Evolutionary conservation across 2,113 vertebrate species (phyloP), one percentile per base, ranked within the genome.

Genomic region (Limnothrissa miodon): DNA sequence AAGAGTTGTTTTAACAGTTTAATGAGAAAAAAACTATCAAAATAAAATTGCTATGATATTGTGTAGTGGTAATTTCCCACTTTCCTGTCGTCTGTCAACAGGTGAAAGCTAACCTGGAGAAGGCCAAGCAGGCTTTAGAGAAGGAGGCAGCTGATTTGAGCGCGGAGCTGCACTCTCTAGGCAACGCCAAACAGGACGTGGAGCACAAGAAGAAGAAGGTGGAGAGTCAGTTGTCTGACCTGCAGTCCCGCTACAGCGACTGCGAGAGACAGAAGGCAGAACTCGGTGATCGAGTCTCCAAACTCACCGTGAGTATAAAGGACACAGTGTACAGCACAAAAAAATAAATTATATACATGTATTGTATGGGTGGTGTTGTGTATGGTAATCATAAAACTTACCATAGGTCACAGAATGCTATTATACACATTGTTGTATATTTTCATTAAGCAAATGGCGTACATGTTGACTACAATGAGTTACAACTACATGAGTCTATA

Each of bases 191-290:
- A 87, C 97, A 98, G 92, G 97, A 99, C 0, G 92, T 97, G 84
- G 97, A 99, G 48, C 94, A 98, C 92, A 97, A 95, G 91, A 97
- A 95, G 93, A 99, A 98, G 92, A 99, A 97, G 91, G 89, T 97
- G 88, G 98, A 99, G 89, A 93, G 85, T 51, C 97, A 98, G 90
- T 85, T 99, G 85, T 96, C 96, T 83, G 97, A 99, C 0, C 87
- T 98, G 82, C 95, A 96, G 90, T 90, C 94, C 0, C 96, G 96
- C 82, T 96, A 92, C 83, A 93, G 87, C 0, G 97, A 98, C 0
- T 95, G 95, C 39, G 97, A 98, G 88, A 93, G 95, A 1, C 90
- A 95, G 84, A 94, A 93, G 80, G 92, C 92, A 0, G 97, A 99
- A 90, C 96, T 98, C 66, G 95, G 90, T 0, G 97, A 98, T 81